Conservation (phyloP, 2,113 vertebrate genomes). For the Eptatretus burgeri region DNA sequence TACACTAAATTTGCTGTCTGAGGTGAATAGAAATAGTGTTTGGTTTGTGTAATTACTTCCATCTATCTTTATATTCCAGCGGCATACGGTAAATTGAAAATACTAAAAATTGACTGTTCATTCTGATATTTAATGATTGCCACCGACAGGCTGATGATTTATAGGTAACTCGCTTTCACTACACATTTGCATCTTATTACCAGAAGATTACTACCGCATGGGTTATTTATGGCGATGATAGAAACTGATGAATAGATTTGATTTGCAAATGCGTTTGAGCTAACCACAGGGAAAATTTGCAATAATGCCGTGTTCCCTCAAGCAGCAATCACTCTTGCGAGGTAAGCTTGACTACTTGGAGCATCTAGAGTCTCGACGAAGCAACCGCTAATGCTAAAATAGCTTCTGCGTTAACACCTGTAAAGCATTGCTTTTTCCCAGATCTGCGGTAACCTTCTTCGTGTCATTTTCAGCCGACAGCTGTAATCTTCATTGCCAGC, state of each 20-base stretch:
- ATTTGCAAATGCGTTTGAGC: conserved; percentile 99
- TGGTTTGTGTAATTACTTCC: conserved; percentile 99
- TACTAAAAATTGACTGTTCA: conserved; percentile 99
- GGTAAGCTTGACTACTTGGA: conserved; percentile 2
- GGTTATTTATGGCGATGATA: conserved; percentile 71
- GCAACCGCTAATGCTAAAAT: no score
- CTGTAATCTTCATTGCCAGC: no score
- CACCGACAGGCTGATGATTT: conserved; percentile 85
- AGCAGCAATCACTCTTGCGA: conserved; percentile 38
- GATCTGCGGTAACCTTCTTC: no score
- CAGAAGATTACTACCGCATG: conserved; percentile 90
- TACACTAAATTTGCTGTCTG: conserved; percentile 93
- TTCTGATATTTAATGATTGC: conserved; percentile 98
- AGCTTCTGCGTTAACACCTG: no score
- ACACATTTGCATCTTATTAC: conserved; percentile 98
- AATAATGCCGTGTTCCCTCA: conserved; percentile 86
- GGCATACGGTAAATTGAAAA: conserved; percentile 99
- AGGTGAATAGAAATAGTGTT: conserved; percentile 99
- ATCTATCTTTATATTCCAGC: conserved; percentile 99
- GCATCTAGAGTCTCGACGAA: background rate
- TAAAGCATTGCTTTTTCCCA: no score
- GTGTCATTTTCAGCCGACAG: no score
- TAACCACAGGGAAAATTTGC: conserved; percentile 94
- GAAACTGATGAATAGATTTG: conserved; percentile 98
- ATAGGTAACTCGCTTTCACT: conserved; percentile 93